These are phyloP conservation scores for Drosophila mayri DNA, from an alignment of 1,140 invertebrate species.

Conservation along the genomic window DNA sequence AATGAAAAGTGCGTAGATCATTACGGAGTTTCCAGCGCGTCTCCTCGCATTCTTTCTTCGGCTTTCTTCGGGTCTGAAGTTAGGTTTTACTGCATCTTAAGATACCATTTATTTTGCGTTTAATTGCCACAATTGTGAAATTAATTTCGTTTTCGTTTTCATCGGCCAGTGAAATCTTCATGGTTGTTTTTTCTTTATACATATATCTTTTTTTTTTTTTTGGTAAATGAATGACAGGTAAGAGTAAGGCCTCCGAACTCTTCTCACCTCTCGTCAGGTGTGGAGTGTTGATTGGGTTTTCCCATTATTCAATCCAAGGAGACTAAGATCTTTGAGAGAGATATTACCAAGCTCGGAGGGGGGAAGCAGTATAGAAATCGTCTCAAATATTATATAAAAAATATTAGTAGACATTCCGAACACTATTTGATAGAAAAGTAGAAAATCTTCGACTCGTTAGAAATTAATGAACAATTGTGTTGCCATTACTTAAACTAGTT, in stretches of 20 bases:
- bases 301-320: conserved; percentile 28
- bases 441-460: background rate
- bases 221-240: conserved; percentile 22
- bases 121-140: conserved; percentile 81
- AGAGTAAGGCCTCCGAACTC: conserved; percentile 10
- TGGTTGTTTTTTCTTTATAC: conserved; percentile 8
- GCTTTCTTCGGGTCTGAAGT: conserved; percentile 26
- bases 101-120: conserved; percentile 74
- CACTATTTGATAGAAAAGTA: background rate
- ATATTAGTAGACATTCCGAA: background rate
- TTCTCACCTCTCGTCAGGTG: background rate
- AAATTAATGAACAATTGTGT: conserved; percentile 2
- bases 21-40: conserved; percentile 56
- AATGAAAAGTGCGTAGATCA: conserved; percentile 78
- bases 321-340: background rate
- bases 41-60: conserved; percentile 27
- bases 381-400: background rate
- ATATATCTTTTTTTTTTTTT: background rate
- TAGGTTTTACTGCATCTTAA: conserved; percentile 58
- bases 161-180: conserved; percentile 72
- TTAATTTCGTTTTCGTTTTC: conserved; percentile 80
- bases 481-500: conserved; percentile 18
- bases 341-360: background rate
- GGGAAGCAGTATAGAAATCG: background rate
- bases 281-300: conserved; percentile 16